Evolutionary conservation across 2,888 invertebrate genomes (phyloP).

Genomic region (Tricholauxania praeusta): DNA sequence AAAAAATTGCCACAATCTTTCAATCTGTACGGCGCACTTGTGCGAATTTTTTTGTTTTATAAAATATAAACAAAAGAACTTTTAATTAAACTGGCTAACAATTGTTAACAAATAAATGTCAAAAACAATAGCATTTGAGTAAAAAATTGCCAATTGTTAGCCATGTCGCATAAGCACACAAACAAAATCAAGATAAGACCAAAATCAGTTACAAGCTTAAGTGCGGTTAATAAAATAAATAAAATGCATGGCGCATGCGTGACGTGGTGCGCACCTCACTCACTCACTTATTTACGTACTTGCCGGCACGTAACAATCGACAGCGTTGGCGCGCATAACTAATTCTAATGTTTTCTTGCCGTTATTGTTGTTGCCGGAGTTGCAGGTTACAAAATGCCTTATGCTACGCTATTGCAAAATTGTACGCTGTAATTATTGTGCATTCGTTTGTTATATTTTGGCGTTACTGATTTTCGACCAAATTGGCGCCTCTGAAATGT

Average conservation of each 20-base stretch:
- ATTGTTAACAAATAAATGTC: slow-evolving; percentile 31
- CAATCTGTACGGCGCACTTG: background rate
- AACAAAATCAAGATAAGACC: background rate
- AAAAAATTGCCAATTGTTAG: background rate
- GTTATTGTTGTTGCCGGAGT: background rate
- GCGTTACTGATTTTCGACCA: too few relatives aligned
- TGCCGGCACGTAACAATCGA: background rate
- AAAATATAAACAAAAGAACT: background rate
- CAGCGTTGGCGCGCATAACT: slow-evolving; percentile 2
- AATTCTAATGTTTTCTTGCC: background rate
- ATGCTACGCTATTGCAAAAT: too few relatives aligned
- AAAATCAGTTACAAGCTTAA: slow-evolving; percentile 7
- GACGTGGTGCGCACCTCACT: slow-evolving; percentile 1
- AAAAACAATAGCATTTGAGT: slow-evolving; percentile 10
- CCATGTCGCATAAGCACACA: too few relatives aligned
- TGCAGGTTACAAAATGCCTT: background rate
- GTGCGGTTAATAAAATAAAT: slow-evolving; percentile 12
- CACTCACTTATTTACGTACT: too few relatives aligned
- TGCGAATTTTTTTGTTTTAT: background rate
- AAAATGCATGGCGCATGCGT: slow-evolving; percentile 20
- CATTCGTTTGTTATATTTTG: too few relatives aligned
- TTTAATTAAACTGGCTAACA: slow-evolving; percentile 25
- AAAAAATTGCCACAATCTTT: background rate
- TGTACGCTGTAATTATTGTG: too few relatives aligned
- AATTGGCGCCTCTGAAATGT: too few relatives aligned